phyloP scores from a whole-genome alignment of 2,113 vertebrate genomes.

The Pseudopipra pipra region DNA sequence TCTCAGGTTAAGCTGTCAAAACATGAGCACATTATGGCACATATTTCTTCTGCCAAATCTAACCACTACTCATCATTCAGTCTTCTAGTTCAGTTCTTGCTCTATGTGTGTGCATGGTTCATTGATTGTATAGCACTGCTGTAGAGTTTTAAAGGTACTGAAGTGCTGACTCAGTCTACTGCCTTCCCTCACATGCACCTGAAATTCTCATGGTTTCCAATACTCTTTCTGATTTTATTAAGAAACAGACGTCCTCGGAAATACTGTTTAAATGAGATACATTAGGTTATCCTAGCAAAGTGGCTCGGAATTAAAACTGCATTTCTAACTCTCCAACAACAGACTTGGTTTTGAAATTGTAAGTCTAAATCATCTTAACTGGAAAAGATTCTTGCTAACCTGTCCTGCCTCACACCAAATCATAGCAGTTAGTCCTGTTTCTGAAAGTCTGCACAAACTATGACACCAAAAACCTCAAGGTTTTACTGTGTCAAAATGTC shows the following conservation, averaged over 20 bases:
- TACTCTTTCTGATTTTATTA: background rate
- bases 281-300: background rate
- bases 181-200: background rate
- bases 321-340: background rate
- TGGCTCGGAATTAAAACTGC: background rate
- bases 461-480: background rate
- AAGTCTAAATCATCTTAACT: background rate
- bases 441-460: background rate
- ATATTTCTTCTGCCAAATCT: background rate
- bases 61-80: background rate
- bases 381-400: background rate
- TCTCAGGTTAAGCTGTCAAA: background rate
- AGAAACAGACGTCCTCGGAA: background rate
- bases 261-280: background rate
- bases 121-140: background rate
- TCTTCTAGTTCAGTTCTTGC: background rate
- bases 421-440: background rate
- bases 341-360: background rate
- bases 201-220: background rate
- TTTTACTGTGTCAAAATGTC: background rate
- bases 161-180: background rate
- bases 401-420: background rate
- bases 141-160: background rate
- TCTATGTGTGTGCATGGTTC: background rate
- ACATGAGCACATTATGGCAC: fast-evolving